Evolutionary conservation across 2,113 vertebrate species (phyloP).

Genomic region (Phalacrocorax aristotelis): DNA sequence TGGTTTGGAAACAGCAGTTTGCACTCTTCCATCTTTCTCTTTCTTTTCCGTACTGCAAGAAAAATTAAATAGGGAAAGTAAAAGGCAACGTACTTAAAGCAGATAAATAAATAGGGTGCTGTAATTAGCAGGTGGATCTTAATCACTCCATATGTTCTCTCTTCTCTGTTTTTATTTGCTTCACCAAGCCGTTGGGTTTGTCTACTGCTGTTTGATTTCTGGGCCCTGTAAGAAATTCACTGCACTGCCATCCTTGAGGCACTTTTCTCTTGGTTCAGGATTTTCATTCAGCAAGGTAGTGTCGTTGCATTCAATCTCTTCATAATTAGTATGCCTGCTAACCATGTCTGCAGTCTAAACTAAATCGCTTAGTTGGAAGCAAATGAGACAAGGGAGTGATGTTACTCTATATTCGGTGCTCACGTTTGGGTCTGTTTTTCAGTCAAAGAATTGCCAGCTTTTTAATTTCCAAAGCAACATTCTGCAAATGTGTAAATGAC

Average conservation of each 20-base stretch:
- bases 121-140: not conserved
- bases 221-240: not conserved
- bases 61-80: not conserved
- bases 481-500: slow-evolving; percentile 51
- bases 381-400: slow-evolving; percentile 44
- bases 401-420: slow-evolving; percentile 20
- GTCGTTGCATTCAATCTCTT: not conserved
- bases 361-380: slow-evolving; percentile 41
- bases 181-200: not conserved
- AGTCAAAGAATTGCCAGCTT: not conserved
- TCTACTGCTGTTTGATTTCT: not conserved
- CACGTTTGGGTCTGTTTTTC: not conserved
- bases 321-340: slow-evolving; percentile 45
- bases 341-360: slow-evolving; percentile 9
- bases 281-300: not conserved
- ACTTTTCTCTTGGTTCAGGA: not conserved
- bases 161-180: not conserved
- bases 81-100: not conserved
- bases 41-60: not conserved
- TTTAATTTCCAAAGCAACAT: slow-evolving; percentile 20
- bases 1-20: not conserved
- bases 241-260: not conserved
- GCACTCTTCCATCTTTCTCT: not conserved
- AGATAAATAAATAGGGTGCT: no score
- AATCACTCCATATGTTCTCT: not conserved